phyloP scores from a whole-genome alignment of 2,797 vertebrate species.

The Artibeus lituratus region DNA sequence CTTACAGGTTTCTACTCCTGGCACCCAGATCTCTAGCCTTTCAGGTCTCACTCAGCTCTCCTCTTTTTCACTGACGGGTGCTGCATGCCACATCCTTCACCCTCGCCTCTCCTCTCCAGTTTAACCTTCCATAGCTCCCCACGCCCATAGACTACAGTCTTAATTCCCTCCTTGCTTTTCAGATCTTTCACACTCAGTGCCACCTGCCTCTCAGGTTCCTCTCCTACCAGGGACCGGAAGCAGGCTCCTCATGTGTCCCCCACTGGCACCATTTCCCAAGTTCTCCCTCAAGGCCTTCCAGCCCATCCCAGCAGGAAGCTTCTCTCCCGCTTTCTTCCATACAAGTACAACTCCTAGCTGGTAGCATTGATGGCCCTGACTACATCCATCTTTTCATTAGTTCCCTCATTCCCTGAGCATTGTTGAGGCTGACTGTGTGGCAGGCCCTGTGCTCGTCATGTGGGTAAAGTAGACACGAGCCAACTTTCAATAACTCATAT shows the following conservation, averaged over 20 bases:
- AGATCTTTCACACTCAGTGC: neutral
- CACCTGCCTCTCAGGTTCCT: neutral
- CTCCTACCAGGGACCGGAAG: neutral
- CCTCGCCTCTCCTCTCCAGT: neutral
- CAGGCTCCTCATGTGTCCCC: neutral
- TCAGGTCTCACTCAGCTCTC: neutral
- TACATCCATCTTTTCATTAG: conserved; percentile 31
- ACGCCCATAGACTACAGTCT: neutral
- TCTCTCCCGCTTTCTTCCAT: conserved; percentile 35
- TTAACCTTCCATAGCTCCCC: neutral
- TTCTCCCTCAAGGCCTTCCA: neutral
- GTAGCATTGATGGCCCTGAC: neutral
- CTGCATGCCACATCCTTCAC: neutral
- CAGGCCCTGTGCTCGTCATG: neutral
- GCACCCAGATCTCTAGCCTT: neutral
- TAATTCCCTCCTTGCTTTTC: neutral
- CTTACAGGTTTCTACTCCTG: neutral
- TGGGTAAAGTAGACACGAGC: neutral
- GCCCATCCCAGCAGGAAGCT: neutral
- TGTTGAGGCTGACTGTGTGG: neutral
- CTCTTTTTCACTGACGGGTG: neutral
- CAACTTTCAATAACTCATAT: neutral
- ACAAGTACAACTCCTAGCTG: neutral
- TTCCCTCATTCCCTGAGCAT: neutral
- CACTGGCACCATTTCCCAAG: neutral